A percentile compares a stretch with the other conserved stretches of the same genome.
phyloP scores from a whole-genome alignment of 2,888 invertebrate species.

The Amphipoea lucens region DNA sequence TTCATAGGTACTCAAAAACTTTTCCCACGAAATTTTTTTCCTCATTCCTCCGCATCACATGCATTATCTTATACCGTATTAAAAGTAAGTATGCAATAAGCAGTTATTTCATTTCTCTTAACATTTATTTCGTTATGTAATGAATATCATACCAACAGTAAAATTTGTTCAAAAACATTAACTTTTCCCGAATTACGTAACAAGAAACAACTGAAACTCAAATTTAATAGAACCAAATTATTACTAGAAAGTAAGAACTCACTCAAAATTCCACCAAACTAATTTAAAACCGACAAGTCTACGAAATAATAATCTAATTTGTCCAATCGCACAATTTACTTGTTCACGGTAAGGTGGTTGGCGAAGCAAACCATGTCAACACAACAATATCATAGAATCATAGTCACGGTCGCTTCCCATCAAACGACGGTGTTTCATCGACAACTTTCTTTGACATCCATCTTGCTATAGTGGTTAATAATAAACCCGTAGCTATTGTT shows the following conservation, averaged over 20 bases:
- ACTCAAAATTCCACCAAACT: conserved; percentile 21
- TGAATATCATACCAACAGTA: conserved; percentile 17
- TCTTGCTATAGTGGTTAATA: conserved; percentile 26
- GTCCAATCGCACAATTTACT: conserved; percentile 41
- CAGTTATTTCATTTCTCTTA: conserved; percentile 9
- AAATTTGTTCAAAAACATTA: conserved; percentile 23
- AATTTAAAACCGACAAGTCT: conserved; percentile 45
- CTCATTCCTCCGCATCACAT: not conserved
- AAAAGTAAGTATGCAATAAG: conserved; percentile 17
- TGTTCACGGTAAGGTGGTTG: conserved; percentile 55
- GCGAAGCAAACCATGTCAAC: conserved; percentile 59
- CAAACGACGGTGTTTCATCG: conserved; percentile 28
- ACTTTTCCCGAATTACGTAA: conserved; percentile 39
- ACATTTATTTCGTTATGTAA: conserved; percentile 18
- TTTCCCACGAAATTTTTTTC: not conserved
- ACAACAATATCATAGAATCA: conserved; percentile 33
- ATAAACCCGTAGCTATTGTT: conserved; percentile 40
- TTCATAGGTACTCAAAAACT: not conserved
- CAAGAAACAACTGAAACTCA: conserved; percentile 19
- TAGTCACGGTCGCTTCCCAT: conserved; percentile 55
- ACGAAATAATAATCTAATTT: conserved; percentile 58
- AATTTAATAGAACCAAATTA: conserved; percentile 44
- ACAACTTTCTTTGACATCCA: conserved; percentile 62
- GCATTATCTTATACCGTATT: not conserved
- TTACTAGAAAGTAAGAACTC: conserved; percentile 49